phyloP scores from a whole-genome alignment of 2,113 vertebrate species.

The Cygnus buccinator region DNA sequence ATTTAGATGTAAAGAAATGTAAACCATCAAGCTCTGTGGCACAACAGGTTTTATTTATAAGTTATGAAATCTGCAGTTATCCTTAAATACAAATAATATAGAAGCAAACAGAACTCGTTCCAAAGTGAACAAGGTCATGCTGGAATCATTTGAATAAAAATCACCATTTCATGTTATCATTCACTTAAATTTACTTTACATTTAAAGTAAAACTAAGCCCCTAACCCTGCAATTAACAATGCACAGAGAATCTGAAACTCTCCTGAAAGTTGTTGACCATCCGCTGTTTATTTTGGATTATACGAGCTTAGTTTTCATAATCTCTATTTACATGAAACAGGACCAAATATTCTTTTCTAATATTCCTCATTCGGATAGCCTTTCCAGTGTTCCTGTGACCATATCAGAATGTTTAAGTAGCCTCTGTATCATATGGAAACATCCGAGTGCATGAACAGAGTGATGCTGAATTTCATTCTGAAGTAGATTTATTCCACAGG shows the following conservation, averaged over 20 bases:
- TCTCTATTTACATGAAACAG: neutral
- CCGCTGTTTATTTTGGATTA: neutral
- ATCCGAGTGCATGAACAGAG: neutral
- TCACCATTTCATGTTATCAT: neutral
- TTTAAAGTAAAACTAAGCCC: neutral
- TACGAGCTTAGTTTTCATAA: neutral
- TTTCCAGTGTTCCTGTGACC: neutral
- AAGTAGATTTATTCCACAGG: neutral
- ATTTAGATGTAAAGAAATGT: neutral
- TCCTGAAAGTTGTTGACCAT: neutral
- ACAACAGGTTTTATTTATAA: constrained; percentile 20
- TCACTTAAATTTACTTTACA: neutral
- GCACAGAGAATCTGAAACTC: neutral
- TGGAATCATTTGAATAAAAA: constrained; percentile 14
- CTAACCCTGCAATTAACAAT: neutral
- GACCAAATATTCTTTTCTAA: neutral
- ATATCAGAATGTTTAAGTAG: constrained; percentile 14
- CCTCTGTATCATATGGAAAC: neutral
- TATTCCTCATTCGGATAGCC: neutral
- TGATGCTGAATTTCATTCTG: neutral
- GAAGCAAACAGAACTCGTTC: constrained; percentile 15
- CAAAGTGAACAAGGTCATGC: neutral
- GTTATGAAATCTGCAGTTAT: neutral
- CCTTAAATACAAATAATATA: neutral
- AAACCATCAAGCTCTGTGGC: neutral